Conservation (phyloP, 2,797 vertebrate species). For the Brotula barbata region DNA sequence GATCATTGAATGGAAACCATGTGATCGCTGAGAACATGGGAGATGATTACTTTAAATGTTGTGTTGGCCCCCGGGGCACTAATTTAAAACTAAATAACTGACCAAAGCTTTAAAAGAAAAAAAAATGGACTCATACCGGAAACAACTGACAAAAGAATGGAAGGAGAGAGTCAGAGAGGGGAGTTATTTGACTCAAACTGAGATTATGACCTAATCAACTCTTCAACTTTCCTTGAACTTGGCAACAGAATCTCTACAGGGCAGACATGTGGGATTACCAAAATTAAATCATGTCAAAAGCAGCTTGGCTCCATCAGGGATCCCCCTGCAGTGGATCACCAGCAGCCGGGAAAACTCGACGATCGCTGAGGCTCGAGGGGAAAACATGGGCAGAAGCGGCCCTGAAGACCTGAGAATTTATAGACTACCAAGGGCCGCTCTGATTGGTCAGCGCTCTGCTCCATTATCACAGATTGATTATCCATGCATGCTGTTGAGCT, state of each 20-base stretch:
- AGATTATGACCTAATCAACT: constrained; percentile 36
- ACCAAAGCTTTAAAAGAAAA: constrained; percentile 11
- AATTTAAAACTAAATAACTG: constrained; percentile 19
- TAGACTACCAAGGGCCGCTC: constrained; percentile 27
- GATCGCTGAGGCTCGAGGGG: constrained; percentile 30
- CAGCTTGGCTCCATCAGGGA: constrained; percentile 47
- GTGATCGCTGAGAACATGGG: constrained; percentile 35
- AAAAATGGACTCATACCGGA: neutral
- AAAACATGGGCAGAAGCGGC: constrained; percentile 11
- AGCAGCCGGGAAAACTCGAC: constrained; percentile 41
- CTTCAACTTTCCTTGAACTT: constrained; percentile 53
- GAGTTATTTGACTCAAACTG: constrained; percentile 19
- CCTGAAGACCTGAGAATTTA: constrained; percentile 22
- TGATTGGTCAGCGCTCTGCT: constrained; percentile 52
- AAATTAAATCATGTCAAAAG: constrained; percentile 49
- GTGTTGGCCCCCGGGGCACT: neutral
- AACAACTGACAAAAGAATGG: constrained; percentile 22
- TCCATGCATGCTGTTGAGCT: constrained; percentile 63
- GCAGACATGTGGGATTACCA: constrained; percentile 37
- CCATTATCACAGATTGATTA: constrained; percentile 63
- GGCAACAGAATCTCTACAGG: constrained; percentile 30
- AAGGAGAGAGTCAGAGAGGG: neutral
- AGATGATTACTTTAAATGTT: constrained; percentile 19
- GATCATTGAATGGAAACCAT: constrained; percentile 34
- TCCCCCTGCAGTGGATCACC: constrained; percentile 57